phyloP scores from a whole-genome alignment of 2,888 invertebrate species.

The Latheticus oryzae region DNA sequence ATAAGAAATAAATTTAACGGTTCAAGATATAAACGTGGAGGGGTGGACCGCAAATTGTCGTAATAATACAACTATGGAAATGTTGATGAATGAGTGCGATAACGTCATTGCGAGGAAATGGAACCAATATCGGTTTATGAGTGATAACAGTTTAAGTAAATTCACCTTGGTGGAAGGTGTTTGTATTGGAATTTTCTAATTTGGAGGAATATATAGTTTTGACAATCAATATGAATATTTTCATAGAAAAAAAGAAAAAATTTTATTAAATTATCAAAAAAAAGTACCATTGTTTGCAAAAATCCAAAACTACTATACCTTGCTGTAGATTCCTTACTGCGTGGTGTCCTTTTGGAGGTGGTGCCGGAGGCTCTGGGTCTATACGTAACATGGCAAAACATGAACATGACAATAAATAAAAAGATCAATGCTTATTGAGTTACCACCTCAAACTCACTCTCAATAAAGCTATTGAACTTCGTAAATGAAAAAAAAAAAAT shows the following conservation, averaged over 20 bases:
- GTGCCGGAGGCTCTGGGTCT: conserved; percentile 75
- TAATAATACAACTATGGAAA: too few species aligned
- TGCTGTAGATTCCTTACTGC: conserved; percentile 56
- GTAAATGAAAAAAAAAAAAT: conserved; percentile 4
- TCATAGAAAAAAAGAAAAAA: too few species aligned
- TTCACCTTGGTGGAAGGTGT: background rate
- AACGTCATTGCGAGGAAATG: too few species aligned
- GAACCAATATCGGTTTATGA: too few species aligned
- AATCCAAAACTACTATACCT: conserved; percentile 32
- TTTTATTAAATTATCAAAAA: too few species aligned
- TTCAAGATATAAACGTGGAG: conserved; percentile 18
- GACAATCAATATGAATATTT: too few species aligned
- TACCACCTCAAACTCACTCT: conserved; percentile 4
- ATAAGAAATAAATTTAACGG: conserved; percentile 5
- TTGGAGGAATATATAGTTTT: too few species aligned
- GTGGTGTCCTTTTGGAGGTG: conserved; percentile 72
- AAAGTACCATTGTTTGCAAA: conserved; percentile 11
- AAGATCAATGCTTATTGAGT: conserved; percentile 5
- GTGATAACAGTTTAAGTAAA: conserved; percentile 10
- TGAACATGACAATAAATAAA: conserved; percentile 30
- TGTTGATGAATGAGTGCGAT: too few species aligned
- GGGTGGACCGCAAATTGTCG: conserved; percentile 8
- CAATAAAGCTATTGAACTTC: conserved; percentile 12
- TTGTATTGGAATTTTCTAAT: too few species aligned
- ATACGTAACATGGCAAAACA: conserved; percentile 60